These are phyloP conservation scores for Clinocottus analis DNA, from an alignment of 2,113 vertebrate genomes.

Conservation along the genomic window DNA sequence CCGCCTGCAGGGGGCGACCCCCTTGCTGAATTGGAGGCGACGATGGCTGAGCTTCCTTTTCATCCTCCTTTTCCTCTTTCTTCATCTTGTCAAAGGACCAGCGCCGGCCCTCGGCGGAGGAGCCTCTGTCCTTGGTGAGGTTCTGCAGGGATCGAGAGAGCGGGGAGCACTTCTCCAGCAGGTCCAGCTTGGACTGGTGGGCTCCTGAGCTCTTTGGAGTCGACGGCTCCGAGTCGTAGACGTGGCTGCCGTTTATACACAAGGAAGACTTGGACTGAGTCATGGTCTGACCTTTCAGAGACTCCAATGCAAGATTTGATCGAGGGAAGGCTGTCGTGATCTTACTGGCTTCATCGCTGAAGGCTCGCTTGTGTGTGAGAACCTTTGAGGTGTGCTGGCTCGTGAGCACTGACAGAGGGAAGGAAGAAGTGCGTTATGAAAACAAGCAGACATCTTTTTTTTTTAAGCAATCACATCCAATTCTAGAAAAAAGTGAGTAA, in stretches of 20 bases:
- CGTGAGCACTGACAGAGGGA: slow-evolving; percentile 70
- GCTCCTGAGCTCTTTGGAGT: slow-evolving; percentile 60
- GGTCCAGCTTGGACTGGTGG: slow-evolving; percentile 73
- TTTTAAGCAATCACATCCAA: neutral
- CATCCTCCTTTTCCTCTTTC: slow-evolving; percentile 79
- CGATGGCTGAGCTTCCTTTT: slow-evolving; percentile 69
- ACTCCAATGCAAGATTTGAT: slow-evolving; percentile 73
- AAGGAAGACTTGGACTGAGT: slow-evolving; percentile 88
- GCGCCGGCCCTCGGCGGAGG: slow-evolving; percentile 64
- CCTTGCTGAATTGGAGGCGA: slow-evolving; percentile 69
- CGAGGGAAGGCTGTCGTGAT: slow-evolving; percentile 68
- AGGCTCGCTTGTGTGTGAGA: slow-evolving; percentile 91
- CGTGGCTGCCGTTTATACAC: slow-evolving; percentile 96
- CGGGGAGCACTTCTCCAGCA: slow-evolving; percentile 81
- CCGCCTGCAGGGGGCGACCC: slow-evolving; percentile 68
- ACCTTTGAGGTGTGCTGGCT: slow-evolving; percentile 83
- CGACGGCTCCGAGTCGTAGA: slow-evolving; percentile 86
- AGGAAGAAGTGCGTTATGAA: slow-evolving; percentile 3
- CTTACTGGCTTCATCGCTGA: slow-evolving; percentile 90
- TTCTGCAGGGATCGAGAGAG: slow-evolving; percentile 84
- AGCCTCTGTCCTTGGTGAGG: slow-evolving; percentile 79
- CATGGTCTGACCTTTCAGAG: slow-evolving; percentile 83
- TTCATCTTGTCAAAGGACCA: slow-evolving; percentile 82
- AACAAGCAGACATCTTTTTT: neutral
- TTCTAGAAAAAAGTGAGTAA: too few relatives aligned